Evolutionary conservation across 2,888 invertebrate species (phyloP).

Genomic region (Mantis religiosa): DNA sequence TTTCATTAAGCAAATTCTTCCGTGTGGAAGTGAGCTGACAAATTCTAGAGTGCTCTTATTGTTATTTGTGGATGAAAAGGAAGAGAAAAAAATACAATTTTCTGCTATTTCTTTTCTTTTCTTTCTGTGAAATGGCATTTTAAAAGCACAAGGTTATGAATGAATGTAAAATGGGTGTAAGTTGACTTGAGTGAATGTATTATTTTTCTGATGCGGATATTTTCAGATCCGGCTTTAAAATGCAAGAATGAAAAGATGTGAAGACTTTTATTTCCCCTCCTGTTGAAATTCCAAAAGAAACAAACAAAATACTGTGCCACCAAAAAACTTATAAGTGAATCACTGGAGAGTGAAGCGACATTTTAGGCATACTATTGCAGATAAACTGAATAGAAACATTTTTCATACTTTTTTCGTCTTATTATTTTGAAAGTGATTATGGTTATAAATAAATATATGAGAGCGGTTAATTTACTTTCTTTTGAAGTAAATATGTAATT

Average conservation of each 20-base stretch:
- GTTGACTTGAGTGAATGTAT: not conserved
- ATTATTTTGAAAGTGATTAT: not conserved
- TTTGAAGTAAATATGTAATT: not conserved
- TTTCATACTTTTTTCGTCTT: slow-evolving; percentile 30
- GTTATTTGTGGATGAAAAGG: not conserved
- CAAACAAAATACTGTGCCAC: slow-evolving; percentile 2
- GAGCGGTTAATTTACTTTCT: not conserved
- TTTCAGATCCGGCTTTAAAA: slow-evolving; percentile 8
- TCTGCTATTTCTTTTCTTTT: not conserved
- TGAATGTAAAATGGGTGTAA: not conserved
- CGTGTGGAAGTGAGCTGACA: slow-evolving; percentile 5
- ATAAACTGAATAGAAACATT: slow-evolving; percentile 34
- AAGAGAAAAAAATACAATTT: not conserved
- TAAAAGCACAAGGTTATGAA: not conserved
- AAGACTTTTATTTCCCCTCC: slow-evolving; percentile 1
- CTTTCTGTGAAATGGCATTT: not conserved
- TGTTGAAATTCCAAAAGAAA: not conserved
- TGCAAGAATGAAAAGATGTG: not conserved
- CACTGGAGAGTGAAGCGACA: not conserved
- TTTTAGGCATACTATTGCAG: slow-evolving; percentile 16
- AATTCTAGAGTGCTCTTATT: slow-evolving; percentile 26
- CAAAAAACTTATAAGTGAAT: slow-evolving; percentile 1
- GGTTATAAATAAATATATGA: not conserved
- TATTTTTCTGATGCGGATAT: slow-evolving; percentile 11
- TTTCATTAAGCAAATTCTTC: slow-evolving; percentile 25